Evolutionary conservation across 2,113 vertebrate genomes (phyloP).

Genomic region (Pygoscelis antarcticus): DNA sequence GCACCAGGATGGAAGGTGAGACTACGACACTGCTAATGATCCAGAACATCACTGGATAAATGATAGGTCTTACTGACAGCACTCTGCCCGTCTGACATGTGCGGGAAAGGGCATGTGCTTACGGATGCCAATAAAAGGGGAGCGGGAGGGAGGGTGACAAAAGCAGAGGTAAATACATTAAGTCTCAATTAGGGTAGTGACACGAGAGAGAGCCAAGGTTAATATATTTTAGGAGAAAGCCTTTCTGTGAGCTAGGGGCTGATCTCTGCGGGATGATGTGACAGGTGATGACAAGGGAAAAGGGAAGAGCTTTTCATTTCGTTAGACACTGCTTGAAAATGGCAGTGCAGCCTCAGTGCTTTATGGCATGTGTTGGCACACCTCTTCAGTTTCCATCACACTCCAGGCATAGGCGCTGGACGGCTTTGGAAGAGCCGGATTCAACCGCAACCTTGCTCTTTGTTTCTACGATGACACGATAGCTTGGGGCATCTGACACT

Average conservation of each 20-base stretch:
- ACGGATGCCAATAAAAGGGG: neutral
- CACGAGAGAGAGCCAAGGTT: neutral
- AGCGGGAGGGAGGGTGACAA: neutral
- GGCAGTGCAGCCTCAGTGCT: neutral
- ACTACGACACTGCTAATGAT: conserved; percentile 10
- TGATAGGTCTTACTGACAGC: conserved; percentile 21
- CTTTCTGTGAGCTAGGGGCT: neutral
- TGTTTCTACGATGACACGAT: neutral
- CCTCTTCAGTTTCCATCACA: neutral
- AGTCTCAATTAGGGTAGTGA: conserved; percentile 42
- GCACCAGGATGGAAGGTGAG: neutral
- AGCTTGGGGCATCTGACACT: rapidly evolving
- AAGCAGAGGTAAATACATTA: conserved; percentile 60
- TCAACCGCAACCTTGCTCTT: neutral
- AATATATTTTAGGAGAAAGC: conserved; percentile 44
- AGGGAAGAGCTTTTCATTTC: conserved; percentile 9
- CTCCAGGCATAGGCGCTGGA: rapidly evolving
- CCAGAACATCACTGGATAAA: conserved; percentile 24
- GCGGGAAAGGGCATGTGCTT: neutral
- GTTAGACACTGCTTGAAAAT: neutral
- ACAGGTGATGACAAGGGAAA: conserved; percentile 27
- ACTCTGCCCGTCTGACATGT: neutral
- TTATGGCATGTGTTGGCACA: neutral
- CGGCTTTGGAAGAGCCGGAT: neutral
- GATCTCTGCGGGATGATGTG: conserved; percentile 28